These are phyloP conservation scores for Remorina albescens DNA, from an alignment of 2,797 vertebrate genomes.

Conservation along the genomic window DNA sequence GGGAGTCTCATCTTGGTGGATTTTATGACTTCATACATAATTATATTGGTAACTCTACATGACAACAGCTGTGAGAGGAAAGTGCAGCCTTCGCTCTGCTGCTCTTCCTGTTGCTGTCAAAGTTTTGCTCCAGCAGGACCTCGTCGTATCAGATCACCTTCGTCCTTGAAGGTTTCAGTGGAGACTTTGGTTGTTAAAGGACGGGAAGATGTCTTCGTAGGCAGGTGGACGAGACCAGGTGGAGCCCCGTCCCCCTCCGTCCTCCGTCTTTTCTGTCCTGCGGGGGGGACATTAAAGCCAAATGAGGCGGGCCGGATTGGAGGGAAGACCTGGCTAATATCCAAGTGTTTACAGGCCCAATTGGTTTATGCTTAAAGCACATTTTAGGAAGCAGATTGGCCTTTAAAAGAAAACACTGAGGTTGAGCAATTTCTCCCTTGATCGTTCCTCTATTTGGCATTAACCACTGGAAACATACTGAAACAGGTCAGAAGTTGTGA, in stretches of 20 bases:
- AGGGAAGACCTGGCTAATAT: conserved; percentile 37
- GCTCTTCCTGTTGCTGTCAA: conserved; percentile 2
- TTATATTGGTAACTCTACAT: conserved; percentile 54
- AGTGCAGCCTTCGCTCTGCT: neutral
- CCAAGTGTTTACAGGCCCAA: conserved; percentile 49
- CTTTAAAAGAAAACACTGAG: conserved; percentile 61
- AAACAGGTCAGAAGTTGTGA: conserved; percentile 69
- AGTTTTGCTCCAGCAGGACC: conserved; percentile 6
- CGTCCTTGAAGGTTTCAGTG: neutral
- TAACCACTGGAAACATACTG: conserved; percentile 61
- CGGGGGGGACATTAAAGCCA: neutral
- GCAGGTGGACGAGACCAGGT: conserved; percentile 69
- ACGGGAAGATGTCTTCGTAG: conserved; percentile 72
- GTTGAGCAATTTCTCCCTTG: conserved; percentile 51
- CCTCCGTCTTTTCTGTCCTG: conserved; percentile 26
- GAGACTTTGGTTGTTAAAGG: conserved; percentile 2
- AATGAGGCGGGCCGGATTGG: conserved; percentile 16
- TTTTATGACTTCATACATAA: conserved; percentile 65
- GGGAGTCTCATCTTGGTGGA: conserved; percentile 48
- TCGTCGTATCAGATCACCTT: neutral
- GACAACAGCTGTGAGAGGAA: conserved; percentile 54
- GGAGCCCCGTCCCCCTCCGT: conserved; percentile 15
- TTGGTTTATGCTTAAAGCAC: conserved; percentile 47
- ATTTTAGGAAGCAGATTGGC: conserved; percentile 36
- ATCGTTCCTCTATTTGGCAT: conserved; percentile 68